Evolutionary conservation across 2,888 invertebrate genomes (phyloP).

Genomic region (Drosophila conformis): DNA sequence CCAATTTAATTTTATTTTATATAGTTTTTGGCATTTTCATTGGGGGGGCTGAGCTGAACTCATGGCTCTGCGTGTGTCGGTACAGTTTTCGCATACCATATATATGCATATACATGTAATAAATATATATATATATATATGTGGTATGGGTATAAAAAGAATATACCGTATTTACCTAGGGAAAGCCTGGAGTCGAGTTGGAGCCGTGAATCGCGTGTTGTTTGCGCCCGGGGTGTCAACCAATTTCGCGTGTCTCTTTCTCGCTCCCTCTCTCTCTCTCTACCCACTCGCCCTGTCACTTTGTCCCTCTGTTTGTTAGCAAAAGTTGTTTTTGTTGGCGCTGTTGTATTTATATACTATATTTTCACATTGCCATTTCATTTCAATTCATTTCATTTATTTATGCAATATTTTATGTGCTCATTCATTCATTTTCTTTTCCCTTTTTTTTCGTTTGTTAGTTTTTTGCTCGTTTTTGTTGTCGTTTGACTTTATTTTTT

Average conservation of each 20-base stretch:
- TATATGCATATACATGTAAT: not conserved
- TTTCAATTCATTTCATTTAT: conserved; percentile 78
- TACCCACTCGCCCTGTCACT: not conserved
- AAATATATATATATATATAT: not conserved
- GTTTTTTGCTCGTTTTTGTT: conserved; percentile 24
- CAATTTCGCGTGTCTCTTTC: conserved; percentile 70
- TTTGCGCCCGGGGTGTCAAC: conserved; percentile 72
- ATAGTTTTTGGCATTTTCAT: conserved; percentile 76
- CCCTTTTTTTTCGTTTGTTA: not conserved
- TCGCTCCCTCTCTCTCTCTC: conserved; percentile 8
- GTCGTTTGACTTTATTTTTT: conserved; percentile 20
- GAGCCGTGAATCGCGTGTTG: conserved; percentile 52
- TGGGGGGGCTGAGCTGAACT: conserved; percentile 1
- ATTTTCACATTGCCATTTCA: conserved; percentile 75
- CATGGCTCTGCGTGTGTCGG: conserved; percentile 64
- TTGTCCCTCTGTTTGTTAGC: conserved; percentile 30
- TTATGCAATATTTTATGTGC: conserved; percentile 79
- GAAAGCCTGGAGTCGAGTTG: conserved; percentile 36
- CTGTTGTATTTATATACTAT: conserved; percentile 41
- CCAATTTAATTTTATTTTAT: conserved; percentile 74
- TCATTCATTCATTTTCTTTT: conserved; percentile 66
- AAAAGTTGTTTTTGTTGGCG: conserved; percentile 62
- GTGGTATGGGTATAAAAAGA: conserved; percentile 11
- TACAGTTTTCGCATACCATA: conserved; percentile 65
- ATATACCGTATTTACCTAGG: conserved; percentile 65